Percentiles rank a stretch among this genome's conserved stretches.
Conservation (phyloP, 2,797 vertebrate species). For the Acanthurus lineatus region DNA sequence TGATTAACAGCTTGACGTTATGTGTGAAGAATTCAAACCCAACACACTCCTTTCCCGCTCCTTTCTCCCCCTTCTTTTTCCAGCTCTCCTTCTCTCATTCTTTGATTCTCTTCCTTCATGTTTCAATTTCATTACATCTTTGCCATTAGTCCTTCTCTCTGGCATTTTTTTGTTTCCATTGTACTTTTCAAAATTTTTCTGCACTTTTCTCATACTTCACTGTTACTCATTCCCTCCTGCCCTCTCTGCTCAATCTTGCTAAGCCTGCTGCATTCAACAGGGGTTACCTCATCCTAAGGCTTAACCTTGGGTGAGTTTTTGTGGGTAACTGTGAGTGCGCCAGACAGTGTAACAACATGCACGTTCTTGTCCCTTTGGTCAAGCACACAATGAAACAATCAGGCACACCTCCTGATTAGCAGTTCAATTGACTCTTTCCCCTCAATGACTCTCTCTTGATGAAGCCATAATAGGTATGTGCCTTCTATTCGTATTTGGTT, state of each 20-base stretch:
- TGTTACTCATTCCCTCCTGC: conserved; percentile 65
- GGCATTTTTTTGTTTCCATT: conserved; percentile 30
- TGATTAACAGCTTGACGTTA: conserved; percentile 86
- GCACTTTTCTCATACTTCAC: conserved; percentile 36
- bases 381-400: conserved; percentile 24
- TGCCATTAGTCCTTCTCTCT: conserved; percentile 32
- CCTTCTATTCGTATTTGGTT: conserved; percentile 22
- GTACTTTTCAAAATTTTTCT: conserved; percentile 40
- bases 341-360: conserved; percentile 36
- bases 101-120: conserved; percentile 1
- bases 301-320: conserved; percentile 64
- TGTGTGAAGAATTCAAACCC: conserved; percentile 83
- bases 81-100: conserved; percentile 8
- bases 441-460: conserved; percentile 46
- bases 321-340: conserved; percentile 2
- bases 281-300: conserved; percentile 76
- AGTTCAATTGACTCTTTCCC: conserved; percentile 61
- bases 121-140: conserved; percentile 12
- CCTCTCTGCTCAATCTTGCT: conserved; percentile 59
- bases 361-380: conserved; percentile 45
- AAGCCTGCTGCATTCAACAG: conserved; percentile 61
- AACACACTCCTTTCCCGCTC: conserved; percentile 44
- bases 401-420: conserved; percentile 58
- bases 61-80: neutral
- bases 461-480: conserved; percentile 30